These are phyloP conservation scores for Trachythela sp. DNA, from an alignment of 64 coral and sea anemone species.

Conservation along the genomic window DNA sequence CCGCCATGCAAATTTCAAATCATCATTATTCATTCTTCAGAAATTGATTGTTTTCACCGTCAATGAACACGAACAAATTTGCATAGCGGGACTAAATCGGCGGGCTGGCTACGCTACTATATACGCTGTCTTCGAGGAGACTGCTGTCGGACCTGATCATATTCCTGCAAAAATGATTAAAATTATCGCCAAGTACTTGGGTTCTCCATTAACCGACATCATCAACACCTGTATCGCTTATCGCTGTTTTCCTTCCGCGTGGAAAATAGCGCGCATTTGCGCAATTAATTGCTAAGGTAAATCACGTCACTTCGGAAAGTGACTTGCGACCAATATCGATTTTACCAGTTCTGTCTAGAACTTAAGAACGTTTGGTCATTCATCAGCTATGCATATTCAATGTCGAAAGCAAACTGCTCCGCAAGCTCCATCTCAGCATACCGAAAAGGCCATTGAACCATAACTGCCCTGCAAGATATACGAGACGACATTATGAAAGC, in stretches of 20 bases:
- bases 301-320: constrained; percentile 5
- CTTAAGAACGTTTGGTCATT: constrained; percentile 30
- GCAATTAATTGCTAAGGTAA: constrained; percentile 6
- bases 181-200: background rate
- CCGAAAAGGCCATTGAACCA: too few species aligned
- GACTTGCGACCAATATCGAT: constrained; percentile 36
- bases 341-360: constrained; percentile 18
- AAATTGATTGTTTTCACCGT: too few species aligned
- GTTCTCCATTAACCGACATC: background rate
- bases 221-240: background rate
- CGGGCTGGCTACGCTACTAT: too few species aligned
- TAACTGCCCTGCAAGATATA: too few species aligned
- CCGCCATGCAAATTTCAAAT: too few species aligned
- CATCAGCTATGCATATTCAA: constrained; percentile 13
- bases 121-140: background rate
- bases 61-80: too few species aligned
- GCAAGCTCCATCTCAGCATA: too few species aligned
- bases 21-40: too few species aligned
- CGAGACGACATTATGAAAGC: too few species aligned
- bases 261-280: background rate
- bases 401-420: too few species aligned
- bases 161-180: background rate
- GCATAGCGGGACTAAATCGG: too few species aligned
- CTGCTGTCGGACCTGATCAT: background rate
- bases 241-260: background rate